Evolutionary conservation across 2,797 vertebrate genomes (phyloP).

Genomic region (Erethizon dorsatum): DNA sequence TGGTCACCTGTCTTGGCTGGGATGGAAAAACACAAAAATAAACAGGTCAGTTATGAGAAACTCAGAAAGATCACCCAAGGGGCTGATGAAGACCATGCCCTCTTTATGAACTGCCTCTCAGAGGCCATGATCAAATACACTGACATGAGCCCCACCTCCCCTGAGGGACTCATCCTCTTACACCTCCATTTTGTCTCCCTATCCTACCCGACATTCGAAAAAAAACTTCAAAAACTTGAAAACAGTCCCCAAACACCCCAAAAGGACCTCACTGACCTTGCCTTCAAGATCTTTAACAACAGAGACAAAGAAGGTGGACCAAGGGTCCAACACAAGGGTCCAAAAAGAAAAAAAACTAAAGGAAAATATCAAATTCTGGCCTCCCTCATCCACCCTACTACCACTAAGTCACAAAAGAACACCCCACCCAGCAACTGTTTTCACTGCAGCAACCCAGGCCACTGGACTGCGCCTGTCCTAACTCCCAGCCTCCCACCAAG

Average conservation of each 20-base stretch:
- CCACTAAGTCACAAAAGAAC: neutral
- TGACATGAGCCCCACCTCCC: neutral
- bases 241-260: neutral
- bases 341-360: neutral
- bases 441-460: neutral
- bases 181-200: neutral
- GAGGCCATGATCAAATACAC: neutral
- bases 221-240: neutral
- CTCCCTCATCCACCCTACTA: neutral
- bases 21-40: neutral
- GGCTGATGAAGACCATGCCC: neutral
- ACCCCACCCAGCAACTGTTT: neutral
- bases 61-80: neutral
- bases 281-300: neutral
- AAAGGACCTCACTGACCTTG: neutral
- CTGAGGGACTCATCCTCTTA: neutral
- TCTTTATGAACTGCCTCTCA: neutral
- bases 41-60: neutral
- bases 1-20: neutral
- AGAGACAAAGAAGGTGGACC: neutral
- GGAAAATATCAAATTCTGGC: neutral
- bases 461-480: neutral
- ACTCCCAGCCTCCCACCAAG: neutral
- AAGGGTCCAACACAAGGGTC: neutral
- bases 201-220: neutral